Evolutionary conservation across 2,888 invertebrate species (phyloP).

Genomic region (Rhopalosiphum nymphaeae): DNA sequence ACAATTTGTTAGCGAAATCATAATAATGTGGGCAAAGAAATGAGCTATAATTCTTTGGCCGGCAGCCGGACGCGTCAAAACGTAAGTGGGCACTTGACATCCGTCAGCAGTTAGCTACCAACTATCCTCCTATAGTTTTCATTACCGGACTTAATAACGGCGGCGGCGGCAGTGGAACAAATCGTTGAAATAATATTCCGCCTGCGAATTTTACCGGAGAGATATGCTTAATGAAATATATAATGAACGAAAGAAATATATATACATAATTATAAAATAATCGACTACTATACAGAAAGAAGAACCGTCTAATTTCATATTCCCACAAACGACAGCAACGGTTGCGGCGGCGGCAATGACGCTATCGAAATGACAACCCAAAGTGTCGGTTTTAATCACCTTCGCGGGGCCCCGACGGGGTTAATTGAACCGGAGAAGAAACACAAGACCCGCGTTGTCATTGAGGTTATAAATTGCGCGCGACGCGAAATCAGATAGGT

Average conservation of each 20-base stretch:
- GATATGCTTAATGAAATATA: slow-evolving; percentile 8
- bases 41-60: slow-evolving; percentile 14
- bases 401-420: slow-evolving; percentile 32
- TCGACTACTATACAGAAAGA: neutral
- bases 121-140: slow-evolving; percentile 6
- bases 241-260: slow-evolving; percentile 10
- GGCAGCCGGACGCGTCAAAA: slow-evolving; percentile 9
- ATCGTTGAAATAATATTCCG: slow-evolving; percentile 30
- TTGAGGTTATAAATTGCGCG: slow-evolving; percentile 62
- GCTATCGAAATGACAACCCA: slow-evolving; percentile 29
- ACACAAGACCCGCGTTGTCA: slow-evolving; percentile 63
- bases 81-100: slow-evolving; percentile 30
- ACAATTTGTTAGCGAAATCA: neutral
- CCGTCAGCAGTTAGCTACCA: neutral
- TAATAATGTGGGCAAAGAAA: slow-evolving; percentile 2
- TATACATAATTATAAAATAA: neutral
- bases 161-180: neutral
- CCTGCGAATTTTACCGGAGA: neutral
- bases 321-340: neutral
- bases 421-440: slow-evolving; percentile 63
- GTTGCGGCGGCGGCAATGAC: neutral
- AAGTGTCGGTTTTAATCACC: slow-evolving; percentile 63
- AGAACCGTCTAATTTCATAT: slow-evolving; percentile 37
- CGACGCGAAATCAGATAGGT: slow-evolving; percentile 65
- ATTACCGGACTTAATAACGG: slow-evolving; percentile 11